phyloP scores from a whole-genome alignment of 2,797 vertebrate genomes.

The Anguilla megastoma region DNA sequence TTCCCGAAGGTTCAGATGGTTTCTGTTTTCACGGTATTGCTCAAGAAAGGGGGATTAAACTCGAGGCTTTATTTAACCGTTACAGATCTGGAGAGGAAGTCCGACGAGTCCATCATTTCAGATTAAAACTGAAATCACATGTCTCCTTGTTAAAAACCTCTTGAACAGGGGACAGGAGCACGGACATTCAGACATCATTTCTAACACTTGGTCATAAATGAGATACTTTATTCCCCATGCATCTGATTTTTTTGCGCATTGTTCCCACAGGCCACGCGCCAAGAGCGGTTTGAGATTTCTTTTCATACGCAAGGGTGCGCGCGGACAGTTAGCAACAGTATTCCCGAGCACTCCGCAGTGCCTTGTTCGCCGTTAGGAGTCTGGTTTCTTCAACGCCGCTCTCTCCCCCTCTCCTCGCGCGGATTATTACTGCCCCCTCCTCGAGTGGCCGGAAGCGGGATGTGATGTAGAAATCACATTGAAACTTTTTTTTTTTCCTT shows the following conservation, averaged over 20 bases:
- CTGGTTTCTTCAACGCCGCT: constrained; percentile 33
- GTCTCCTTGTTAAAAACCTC: neutral
- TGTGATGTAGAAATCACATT: constrained; percentile 59
- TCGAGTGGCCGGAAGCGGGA: constrained; percentile 60
- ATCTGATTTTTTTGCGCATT: neutral
- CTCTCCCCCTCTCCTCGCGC: constrained; percentile 39
- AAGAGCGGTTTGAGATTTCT: neutral
- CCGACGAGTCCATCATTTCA: neutral
- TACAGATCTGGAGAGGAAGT: neutral
- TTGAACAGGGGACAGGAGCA: neutral
- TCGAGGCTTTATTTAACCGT: neutral
- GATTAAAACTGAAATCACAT: constrained; percentile 1
- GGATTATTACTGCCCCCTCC: constrained; percentile 41
- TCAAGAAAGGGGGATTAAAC: neutral
- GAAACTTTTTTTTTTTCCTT: constrained; percentile 45
- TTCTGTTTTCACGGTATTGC: neutral
- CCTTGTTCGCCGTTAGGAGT: constrained; percentile 5
- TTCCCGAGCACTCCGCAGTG: neutral
- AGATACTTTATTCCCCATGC: neutral
- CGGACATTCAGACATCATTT: neutral
- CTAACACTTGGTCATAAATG: neutral
- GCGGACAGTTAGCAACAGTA: neutral
- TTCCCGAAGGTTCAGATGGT: neutral
- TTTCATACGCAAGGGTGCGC: neutral
- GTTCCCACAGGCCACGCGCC: neutral